Conservation (phyloP, 2,888 invertebrate genomes). For the Pyrocoelia pectoralis region DNA sequence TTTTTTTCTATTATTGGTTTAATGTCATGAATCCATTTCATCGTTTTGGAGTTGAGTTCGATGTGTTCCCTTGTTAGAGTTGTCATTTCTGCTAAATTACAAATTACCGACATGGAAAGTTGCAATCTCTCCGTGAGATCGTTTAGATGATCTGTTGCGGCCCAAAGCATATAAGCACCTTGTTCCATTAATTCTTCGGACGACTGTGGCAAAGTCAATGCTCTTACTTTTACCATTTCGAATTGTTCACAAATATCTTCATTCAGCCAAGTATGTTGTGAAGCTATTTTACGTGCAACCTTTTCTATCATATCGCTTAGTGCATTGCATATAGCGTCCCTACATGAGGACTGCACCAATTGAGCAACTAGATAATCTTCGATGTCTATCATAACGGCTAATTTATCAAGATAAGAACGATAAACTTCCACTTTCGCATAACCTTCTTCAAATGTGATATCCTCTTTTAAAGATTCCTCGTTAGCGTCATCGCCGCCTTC, state of each 20-base stretch:
- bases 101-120: slow-evolving; percentile 70
- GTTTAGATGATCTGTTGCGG: slow-evolving; percentile 75
- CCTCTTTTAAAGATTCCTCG: slow-evolving; percentile 30
- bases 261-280: slow-evolving; percentile 72
- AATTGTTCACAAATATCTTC: slow-evolving; percentile 75
- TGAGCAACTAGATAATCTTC: slow-evolving; percentile 74
- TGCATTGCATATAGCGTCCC: slow-evolving; percentile 67
- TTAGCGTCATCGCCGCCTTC: slow-evolving; percentile 2
- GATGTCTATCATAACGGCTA: slow-evolving; percentile 69
- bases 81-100: slow-evolving; percentile 79
- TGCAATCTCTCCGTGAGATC: slow-evolving; percentile 75
- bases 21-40: slow-evolving; percentile 84
- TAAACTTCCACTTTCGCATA: slow-evolving; percentile 70
- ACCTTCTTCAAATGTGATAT: slow-evolving; percentile 67
- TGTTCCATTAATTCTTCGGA: slow-evolving; percentile 84
- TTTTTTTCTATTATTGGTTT: slow-evolving; percentile 83
- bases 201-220: slow-evolving; percentile 76
- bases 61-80: slow-evolving; percentile 78
- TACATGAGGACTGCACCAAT: slow-evolving; percentile 70
- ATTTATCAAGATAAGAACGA: slow-evolving; percentile 66
- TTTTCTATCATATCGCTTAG: slow-evolving; percentile 67
- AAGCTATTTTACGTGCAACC: slow-evolving; percentile 70
- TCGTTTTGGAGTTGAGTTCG: slow-evolving; percentile 79
- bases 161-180: slow-evolving; percentile 79
- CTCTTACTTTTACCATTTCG: slow-evolving; percentile 72